phyloP scores from a whole-genome alignment of 2,797 vertebrate genomes.

The Salmo trutta region DNA sequence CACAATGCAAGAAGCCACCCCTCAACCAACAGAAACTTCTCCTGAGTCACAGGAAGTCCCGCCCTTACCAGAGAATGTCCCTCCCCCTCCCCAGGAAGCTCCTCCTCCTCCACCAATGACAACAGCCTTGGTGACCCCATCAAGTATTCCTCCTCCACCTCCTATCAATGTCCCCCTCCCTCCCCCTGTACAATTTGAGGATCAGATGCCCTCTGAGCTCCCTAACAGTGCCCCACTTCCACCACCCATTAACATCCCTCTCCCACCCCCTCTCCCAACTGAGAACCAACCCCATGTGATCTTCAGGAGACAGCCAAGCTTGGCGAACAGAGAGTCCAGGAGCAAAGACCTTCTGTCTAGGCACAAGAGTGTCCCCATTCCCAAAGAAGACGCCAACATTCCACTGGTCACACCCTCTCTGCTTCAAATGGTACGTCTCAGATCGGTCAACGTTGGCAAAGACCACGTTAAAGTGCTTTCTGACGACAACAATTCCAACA shows the following conservation, averaged over 20 bases:
- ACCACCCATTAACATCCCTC: constrained; percentile 22
- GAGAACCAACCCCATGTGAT: constrained; percentile 63
- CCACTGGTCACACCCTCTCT: constrained; percentile 93
- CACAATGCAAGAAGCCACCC: neutral
- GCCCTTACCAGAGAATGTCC: constrained; percentile 21
- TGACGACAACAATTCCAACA: constrained; percentile 44
- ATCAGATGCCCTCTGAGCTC: constrained; percentile 25
- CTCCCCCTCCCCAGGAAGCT: constrained; percentile 18
- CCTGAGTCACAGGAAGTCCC: constrained; percentile 25
- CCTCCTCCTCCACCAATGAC: constrained; percentile 21
- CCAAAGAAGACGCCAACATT: constrained; percentile 87
- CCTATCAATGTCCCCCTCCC: constrained; percentile 18
- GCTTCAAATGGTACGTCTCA: constrained; percentile 94
- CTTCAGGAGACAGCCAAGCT: constrained; percentile 71
- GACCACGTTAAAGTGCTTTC: constrained; percentile 41
- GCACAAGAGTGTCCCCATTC: constrained; percentile 74
- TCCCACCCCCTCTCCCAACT: constrained; percentile 43
- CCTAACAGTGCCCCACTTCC: constrained; percentile 22
- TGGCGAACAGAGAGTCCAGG: constrained; percentile 59
- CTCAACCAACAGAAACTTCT: constrained; percentile 9
- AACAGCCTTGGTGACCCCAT: constrained; percentile 29
- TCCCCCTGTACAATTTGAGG: constrained; percentile 48
- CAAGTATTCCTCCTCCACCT: constrained; percentile 13
- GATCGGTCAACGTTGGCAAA: constrained; percentile 82
- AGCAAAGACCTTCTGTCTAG: constrained; percentile 76